phyloP scores from a whole-genome alignment of 2,113 vertebrate species.

The Microcebus ravelobensis region DNA sequence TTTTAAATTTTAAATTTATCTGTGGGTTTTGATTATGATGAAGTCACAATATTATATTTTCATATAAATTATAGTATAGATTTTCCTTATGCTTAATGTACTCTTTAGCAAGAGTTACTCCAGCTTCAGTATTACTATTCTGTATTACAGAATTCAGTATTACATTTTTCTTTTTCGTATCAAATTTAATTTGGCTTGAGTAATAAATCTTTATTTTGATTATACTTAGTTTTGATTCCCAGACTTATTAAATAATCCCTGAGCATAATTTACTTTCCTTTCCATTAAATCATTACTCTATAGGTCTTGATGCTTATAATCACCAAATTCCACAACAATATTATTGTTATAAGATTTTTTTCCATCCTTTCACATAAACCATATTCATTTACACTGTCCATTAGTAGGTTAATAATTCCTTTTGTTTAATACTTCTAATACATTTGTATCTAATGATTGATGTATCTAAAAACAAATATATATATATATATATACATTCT shows the following conservation, averaged over 20 bases:
- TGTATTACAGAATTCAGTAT: not conserved
- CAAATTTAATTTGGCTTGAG: slow-evolving; percentile 17
- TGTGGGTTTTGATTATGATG: not conserved
- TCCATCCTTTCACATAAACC: not conserved
- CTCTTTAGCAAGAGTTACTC: not conserved
- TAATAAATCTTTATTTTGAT: not conserved
- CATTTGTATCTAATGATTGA: not conserved
- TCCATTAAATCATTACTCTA: slow-evolving; percentile 15
- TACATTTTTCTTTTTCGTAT: not conserved
- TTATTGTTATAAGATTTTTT: not conserved
- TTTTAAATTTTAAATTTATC: not conserved
- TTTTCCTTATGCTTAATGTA: not conserved
- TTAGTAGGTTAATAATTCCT: not conserved
- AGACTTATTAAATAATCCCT: slow-evolving; percentile 24
- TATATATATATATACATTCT: not conserved
- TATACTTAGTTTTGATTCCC: not conserved
- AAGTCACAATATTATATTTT: not conserved
- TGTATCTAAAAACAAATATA: not conserved
- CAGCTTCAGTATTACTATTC: not conserved
- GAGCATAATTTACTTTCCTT: not conserved
- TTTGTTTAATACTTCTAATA: not conserved
- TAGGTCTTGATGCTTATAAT: not conserved
- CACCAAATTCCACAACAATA: not conserved
- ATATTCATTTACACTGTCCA: not conserved
- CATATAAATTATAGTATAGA: not conserved